phyloP scores from a whole-genome alignment of 2,888 invertebrate species.

The Furcula furcula region DNA sequence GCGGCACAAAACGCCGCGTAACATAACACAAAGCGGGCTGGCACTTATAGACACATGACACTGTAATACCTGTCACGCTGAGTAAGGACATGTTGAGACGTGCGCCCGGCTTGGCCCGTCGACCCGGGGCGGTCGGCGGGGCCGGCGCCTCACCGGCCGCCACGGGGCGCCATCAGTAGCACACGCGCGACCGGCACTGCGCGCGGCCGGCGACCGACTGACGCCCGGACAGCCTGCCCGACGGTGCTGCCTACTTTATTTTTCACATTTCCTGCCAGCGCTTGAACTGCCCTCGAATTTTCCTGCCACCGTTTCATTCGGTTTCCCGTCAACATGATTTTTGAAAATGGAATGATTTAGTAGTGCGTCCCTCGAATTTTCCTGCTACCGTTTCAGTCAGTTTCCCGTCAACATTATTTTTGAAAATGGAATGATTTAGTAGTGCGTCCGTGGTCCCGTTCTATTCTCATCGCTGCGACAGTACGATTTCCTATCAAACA shows the following conservation, averaged over 20 bases:
- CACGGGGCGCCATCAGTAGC: constrained; percentile 75
- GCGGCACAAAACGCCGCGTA: constrained; percentile 53
- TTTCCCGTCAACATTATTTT: too few species aligned
- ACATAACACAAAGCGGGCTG: constrained; percentile 50
- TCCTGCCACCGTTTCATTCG: not conserved
- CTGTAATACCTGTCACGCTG: constrained; percentile 78
- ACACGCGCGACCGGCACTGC: constrained; percentile 69
- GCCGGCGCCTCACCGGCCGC: constrained; percentile 81
- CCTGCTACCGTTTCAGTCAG: too few species aligned
- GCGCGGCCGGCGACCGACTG: constrained; percentile 74
- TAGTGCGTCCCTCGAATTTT: too few species aligned
- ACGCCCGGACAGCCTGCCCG: constrained; percentile 27
- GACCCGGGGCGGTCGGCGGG: constrained; percentile 81
- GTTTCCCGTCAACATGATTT: not conserved
- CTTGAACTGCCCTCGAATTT: not conserved
- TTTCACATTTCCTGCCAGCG: constrained; percentile 29
- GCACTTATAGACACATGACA: constrained; percentile 37
- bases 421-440: too few species aligned
- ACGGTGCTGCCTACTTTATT: constrained; percentile 21
- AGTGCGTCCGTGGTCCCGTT: too few species aligned
- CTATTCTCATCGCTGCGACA: too few species aligned
- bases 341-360: too few species aligned
- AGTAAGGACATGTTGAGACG: constrained; percentile 80
- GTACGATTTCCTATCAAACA: too few species aligned
- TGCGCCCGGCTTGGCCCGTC: constrained; percentile 74